Base-by-base conservation (phyloP, 2,888 invertebrate genomes). In the Serrognathus titanus region DNA sequence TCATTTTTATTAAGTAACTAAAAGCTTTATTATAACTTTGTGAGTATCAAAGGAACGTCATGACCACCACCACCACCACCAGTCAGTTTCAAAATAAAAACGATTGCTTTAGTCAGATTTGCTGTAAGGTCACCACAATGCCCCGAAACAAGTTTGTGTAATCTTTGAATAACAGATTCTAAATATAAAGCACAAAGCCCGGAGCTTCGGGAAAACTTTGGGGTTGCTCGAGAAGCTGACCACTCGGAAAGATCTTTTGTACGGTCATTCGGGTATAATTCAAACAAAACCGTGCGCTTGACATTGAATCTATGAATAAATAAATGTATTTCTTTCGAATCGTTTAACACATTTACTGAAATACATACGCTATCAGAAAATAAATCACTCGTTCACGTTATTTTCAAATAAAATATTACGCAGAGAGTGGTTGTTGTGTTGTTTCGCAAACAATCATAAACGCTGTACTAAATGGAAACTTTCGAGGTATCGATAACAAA, bases 121-220 rank as follows among this genome's bases (percentile, higher is more conserved):
- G 24, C 24, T 31, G 24, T 31, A 61, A 58, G 57, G 56, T 55
- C 53, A 58, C 24, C 24, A 67, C 63, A 64, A 66, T 69, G 61
- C 66, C 57, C n/a, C 60, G 65, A 65, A 31, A 71, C 69, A 68
- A 69, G 69, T 69, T 66, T 66, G 67, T 64, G 64, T 66, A 67
- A 63, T 67, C 68, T 71, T 71, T 72, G 67, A 70, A 72, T 70
- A 68, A 66, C 66, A 71, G 68, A 69, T 64, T 7, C 24, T 64
- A 62, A 63, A 65, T 63, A 69, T 70, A 70, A 71, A 69, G 67
- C 62, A 63, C 61, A 62, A 62, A 64, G 24, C 66, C 64, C 65
- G 66, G 69, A 67, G 67, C 62, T 65, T 68, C 66, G 64, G n/a
- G 65, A 68, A 68, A 66, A 64, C 65, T 65, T 67, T 59, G 55